These are phyloP conservation scores for Kryphioiulus occultus DNA, from an alignment of 2,888 invertebrate genomes.

Conservation along the genomic window DNA sequence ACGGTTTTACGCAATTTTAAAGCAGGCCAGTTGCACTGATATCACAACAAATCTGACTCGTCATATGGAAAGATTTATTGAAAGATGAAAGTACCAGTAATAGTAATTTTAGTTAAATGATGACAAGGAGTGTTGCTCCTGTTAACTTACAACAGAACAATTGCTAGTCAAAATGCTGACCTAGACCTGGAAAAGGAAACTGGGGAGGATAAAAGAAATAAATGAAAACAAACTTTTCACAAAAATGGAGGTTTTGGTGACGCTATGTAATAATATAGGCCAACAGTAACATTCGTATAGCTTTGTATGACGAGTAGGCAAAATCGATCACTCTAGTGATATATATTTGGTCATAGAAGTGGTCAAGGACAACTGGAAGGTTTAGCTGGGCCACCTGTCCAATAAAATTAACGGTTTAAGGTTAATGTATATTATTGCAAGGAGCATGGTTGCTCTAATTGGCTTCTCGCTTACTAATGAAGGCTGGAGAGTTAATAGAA, in stretches of 20 bases:
- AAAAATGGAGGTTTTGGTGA: background rate
- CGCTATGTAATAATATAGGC: background rate
- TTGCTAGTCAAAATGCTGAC: background rate
- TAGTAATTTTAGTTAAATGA: background rate
- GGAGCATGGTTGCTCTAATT: conserved; percentile 13
- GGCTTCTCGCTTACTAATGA: conserved; percentile 35
- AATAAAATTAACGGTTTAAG: conserved; percentile 26
- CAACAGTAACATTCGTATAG: background rate
- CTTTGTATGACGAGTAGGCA: background rate
- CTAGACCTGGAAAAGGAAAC: background rate
- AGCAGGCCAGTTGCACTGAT: background rate
- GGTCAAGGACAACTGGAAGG: conserved; percentile 12
- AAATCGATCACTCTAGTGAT: conserved; percentile 33
- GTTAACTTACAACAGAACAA: background rate
- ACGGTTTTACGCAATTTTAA: background rate
- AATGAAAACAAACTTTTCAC: conserved; percentile 9
- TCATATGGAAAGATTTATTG: background rate
- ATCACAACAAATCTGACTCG: background rate
- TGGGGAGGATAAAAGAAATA: background rate
- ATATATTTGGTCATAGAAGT: conserved; percentile 10
- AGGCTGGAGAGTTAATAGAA: conserved; percentile 26
- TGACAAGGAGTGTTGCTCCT: background rate
- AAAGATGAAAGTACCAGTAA: background rate
- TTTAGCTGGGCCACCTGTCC: background rate
- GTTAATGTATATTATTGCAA: conserved; percentile 12